A percentile compares a stretch with the other conserved stretches of the same genome.
These are phyloP conservation scores for Xiphorhynchus elegans DNA, from an alignment of 2,113 vertebrate genomes.

Conservation along the genomic window DNA sequence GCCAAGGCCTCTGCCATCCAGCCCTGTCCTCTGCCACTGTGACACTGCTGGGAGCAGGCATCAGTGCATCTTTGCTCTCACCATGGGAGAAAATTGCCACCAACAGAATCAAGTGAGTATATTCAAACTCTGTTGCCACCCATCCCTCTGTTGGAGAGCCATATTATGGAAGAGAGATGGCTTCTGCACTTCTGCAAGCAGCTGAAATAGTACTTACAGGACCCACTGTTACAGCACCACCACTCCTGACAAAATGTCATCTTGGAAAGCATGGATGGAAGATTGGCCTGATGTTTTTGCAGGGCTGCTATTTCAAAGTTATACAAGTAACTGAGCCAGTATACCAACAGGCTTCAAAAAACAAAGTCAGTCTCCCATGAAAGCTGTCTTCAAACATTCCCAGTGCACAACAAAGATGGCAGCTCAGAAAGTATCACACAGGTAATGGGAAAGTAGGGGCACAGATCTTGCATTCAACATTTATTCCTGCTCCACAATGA, in stretches of 20 bases:
- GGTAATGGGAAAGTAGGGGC: background rate
- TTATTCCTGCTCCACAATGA: background rate
- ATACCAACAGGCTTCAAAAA: background rate
- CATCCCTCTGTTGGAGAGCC: background rate
- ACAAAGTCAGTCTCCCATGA: background rate
- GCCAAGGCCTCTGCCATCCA: background rate
- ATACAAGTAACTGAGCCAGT: background rate
- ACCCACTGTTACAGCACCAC: background rate
- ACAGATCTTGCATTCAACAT: background rate
- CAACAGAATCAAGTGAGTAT: background rate
- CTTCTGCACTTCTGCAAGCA: background rate
- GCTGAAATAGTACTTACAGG: background rate
- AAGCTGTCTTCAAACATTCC: background rate
- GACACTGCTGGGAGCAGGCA: background rate
- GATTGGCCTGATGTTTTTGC: background rate
- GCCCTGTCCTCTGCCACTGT: accelerated
- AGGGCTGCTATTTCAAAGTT: background rate
- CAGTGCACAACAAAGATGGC: accelerated
- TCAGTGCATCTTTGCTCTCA: background rate
- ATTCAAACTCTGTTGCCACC: background rate
- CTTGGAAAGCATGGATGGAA: background rate
- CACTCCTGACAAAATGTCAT: background rate
- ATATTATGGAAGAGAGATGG: background rate
- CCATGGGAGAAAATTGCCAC: background rate
- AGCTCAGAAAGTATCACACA: background rate